Conservation (phyloP, 1,140 invertebrate genomes). For the Philaenus spumarius region DNA sequence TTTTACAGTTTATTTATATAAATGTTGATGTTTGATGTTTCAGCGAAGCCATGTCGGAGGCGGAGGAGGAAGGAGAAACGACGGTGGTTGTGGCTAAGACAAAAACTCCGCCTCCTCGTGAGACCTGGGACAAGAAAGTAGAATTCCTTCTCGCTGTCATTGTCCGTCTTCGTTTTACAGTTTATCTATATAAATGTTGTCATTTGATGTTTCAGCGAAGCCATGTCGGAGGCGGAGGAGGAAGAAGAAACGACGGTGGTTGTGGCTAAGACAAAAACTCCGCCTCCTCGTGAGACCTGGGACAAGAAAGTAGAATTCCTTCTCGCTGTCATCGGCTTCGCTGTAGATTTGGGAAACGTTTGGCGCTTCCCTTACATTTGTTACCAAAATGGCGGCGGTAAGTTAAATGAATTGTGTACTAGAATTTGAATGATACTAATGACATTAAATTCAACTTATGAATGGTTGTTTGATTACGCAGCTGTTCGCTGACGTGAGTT, state of each 20-base stretch:
- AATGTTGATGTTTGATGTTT: background rate
- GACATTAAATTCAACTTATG: too few species aligned
- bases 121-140: too few species aligned
- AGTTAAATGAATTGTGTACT: too few species aligned
- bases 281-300: constrained; percentile 55
- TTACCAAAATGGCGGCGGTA: constrained; percentile 74
- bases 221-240: constrained; percentile 22
- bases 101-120: constrained; percentile 22
- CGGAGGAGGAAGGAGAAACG: constrained; percentile 15
- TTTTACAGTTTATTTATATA: too few species aligned
- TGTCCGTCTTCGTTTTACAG: too few species aligned
- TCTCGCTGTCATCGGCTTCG: constrained; percentile 86
- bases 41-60: constrained; percentile 22
- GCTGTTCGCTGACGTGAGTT: too few species aligned
- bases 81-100: constrained; percentile 12
- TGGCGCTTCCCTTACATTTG: constrained; percentile 81
- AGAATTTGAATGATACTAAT: too few species aligned
- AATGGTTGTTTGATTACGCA: too few species aligned
- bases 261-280: constrained; percentile 8
- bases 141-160: too few species aligned
- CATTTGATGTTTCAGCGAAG: constrained; percentile 9
- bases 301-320: constrained; percentile 86
- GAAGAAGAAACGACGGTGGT: constrained; percentile 14
- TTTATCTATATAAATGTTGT: too few species aligned
- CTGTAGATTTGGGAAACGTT: constrained; percentile 85